Evolutionary conservation across 2,113 vertebrate species (phyloP), one percentile per base, ranked within the genome.

Genomic region (Phyllopteryx taeniolatus): DNA sequence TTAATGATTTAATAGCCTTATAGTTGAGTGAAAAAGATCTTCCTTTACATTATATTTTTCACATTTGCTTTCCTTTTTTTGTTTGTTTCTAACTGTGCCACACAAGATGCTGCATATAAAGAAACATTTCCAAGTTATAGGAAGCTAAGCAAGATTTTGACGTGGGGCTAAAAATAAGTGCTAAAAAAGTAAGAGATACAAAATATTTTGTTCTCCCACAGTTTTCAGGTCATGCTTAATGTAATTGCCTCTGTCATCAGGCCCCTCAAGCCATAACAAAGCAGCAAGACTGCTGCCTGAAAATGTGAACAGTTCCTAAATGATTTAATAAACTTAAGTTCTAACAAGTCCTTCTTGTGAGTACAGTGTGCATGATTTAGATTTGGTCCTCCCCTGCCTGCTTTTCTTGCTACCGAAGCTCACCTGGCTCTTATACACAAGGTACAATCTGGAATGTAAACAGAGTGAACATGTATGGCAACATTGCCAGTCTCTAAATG

Each of bases 211-310:
- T 39, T 39, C 17, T 62, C n/a, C 20, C 12, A 2, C 63, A 46
- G 63, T 44, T 65, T 44, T 65, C 63, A 65, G n/a, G 63, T 65
- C 63, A 2, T 44, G n/a, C 42, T 65, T 65, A 65, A 65, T 65
- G 63, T 65, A 65, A 46, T 65, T 65, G 42, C 63, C 63, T 65
- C 42, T 65, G 63, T 65, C 63, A 65, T 65, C 42, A 65, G 62
- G 42, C 42, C 62, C 62, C 62, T 65, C 62, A 22, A 65, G 63
- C 20, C 63, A 44, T 44, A 46, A 65, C 63, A 65, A 46, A 65
- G n/a, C 20, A 65, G 63, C 20, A 65, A 65, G 63, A 20, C 63
- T 65, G 63, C 42, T 65, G 42, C 42, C 63, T 65, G 17, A 44
- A 65, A 65, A 65, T 65, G 42, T 65, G 63, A 65, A 65, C 11